Percentiles rank a stretch among this genome's conserved stretches.
These are phyloP conservation scores for Saccopteryx leptura DNA, from an alignment of 2,113 vertebrate genomes.

Conservation along the genomic window DNA sequence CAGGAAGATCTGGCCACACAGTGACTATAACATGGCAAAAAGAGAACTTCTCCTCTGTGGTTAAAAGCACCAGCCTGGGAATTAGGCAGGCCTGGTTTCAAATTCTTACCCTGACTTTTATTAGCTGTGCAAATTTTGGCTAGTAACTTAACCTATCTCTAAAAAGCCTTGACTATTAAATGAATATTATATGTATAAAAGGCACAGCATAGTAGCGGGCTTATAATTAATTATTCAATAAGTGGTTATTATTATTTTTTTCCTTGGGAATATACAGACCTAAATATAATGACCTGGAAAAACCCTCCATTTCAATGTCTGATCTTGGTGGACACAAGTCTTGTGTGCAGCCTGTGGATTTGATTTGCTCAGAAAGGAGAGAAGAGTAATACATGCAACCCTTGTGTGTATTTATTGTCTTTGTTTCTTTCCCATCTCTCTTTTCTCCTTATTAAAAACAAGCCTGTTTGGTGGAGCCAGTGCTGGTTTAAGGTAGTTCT, in stretches of 20 bases:
- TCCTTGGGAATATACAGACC: background rate
- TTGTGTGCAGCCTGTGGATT: background rate
- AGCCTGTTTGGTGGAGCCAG: background rate
- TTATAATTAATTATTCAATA: constrained; percentile 32
- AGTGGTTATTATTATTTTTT: constrained; percentile 5
- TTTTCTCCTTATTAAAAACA: background rate
- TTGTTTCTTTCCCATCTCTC: background rate
- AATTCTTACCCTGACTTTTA: background rate
- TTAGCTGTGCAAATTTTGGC: background rate
- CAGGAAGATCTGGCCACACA: background rate
- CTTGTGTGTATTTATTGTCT: background rate
- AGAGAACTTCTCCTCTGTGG: background rate
- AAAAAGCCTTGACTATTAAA: constrained; percentile 7
- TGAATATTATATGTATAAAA: constrained; percentile 11
- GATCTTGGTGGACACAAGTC: background rate
- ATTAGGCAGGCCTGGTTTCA: background rate
- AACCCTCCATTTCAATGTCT: background rate
- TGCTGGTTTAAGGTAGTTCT: background rate
- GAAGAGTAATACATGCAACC: background rate
- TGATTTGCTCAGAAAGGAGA: background rate
- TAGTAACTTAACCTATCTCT: background rate
- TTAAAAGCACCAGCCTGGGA: background rate
- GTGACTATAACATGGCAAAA: background rate
- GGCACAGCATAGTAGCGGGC: background rate
- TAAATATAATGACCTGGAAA: constrained; percentile 23